A percentile compares a stretch with the other conserved stretches of the same genome.
Conservation (phyloP, 2,888 invertebrate species). For the Allacma fusca region DNA sequence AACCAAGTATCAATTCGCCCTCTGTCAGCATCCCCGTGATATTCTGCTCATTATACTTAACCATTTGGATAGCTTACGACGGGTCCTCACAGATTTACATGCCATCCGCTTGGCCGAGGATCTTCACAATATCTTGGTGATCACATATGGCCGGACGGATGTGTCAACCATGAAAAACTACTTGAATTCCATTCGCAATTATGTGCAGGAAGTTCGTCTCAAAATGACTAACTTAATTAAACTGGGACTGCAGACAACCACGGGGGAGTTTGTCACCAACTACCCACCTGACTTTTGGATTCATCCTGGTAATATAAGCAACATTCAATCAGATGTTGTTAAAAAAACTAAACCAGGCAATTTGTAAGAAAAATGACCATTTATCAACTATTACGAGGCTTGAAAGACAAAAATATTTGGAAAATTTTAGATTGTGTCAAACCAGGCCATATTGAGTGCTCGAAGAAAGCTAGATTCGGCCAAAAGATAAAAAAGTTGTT, state of each 20-base stretch:
- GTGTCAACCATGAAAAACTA: constrained; percentile 55
- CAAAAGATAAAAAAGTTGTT: constrained; percentile 35
- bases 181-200: constrained; percentile 53
- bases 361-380: too few species aligned
- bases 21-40: constrained; percentile 63
- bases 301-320: constrained; percentile 46
- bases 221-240: constrained; percentile 61
- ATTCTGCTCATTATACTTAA: constrained; percentile 69
- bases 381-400: too few species aligned
- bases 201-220: constrained; percentile 54
- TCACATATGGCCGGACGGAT: constrained; percentile 49
- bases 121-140: constrained; percentile 55
- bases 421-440: constrained; percentile 41
- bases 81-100: constrained; percentile 52
- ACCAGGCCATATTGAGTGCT: constrained; percentile 32
- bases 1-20: constrained; percentile 67
- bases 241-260: constrained; percentile 54
- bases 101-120: constrained; percentile 54
- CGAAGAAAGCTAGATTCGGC: constrained; percentile 33
- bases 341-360: too few species aligned
- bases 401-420: too few species aligned
- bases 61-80: constrained; percentile 68
- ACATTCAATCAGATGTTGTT: too few species aligned
- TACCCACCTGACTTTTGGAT: constrained; percentile 52
- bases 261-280: constrained; percentile 57